Evolutionary conservation across 2,113 vertebrate species (phyloP).

Genomic region (Nerophis ophidion): DNA sequence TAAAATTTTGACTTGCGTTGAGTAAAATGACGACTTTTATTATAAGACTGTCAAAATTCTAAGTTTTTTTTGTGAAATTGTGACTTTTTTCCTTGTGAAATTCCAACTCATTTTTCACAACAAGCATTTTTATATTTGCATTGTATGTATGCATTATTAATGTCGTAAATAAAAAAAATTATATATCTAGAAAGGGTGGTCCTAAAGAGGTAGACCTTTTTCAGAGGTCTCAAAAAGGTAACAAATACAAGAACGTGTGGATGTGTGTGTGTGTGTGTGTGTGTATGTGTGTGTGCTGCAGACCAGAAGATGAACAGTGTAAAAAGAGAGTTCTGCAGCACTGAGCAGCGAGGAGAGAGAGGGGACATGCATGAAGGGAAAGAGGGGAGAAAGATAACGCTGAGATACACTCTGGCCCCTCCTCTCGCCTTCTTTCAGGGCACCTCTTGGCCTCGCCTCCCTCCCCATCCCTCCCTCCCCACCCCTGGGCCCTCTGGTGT

Average conservation of each 20-base stretch:
- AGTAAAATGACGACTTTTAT: too few species aligned
- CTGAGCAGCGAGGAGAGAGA: slow-evolving; percentile 15
- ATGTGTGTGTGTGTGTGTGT: slow-evolving; percentile 8
- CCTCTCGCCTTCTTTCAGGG: slow-evolving; percentile 47
- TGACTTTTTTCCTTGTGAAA: too few species aligned
- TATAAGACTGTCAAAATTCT: too few species aligned
- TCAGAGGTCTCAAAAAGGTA: too few species aligned
- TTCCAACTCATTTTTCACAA: too few species aligned
- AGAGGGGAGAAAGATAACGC: slow-evolving; percentile 46
- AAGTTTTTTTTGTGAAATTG: too few species aligned
- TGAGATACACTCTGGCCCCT: slow-evolving; percentile 58
- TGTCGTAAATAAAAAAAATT: too few species aligned
- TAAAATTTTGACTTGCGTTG: too few species aligned
- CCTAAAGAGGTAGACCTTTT: too few species aligned
- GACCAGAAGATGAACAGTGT: slow-evolving; percentile 18
- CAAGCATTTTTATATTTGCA: too few species aligned
- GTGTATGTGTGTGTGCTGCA: neutral
- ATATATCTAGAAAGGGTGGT: too few species aligned
- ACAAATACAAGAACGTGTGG: neutral
- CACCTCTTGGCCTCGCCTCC: slow-evolving; percentile 54
- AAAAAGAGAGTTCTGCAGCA: slow-evolving; percentile 25
- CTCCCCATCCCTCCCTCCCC: slow-evolving; percentile 24
- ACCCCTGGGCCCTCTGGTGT: slow-evolving; percentile 67
- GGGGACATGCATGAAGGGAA: slow-evolving; percentile 28
- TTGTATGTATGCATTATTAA: too few species aligned